Percentiles rank a stretch among this genome's conserved stretches.
These are phyloP conservation scores for Corydoras sp. DNA, from an alignment of 2,113 vertebrate genomes.

Conservation along the genomic window DNA sequence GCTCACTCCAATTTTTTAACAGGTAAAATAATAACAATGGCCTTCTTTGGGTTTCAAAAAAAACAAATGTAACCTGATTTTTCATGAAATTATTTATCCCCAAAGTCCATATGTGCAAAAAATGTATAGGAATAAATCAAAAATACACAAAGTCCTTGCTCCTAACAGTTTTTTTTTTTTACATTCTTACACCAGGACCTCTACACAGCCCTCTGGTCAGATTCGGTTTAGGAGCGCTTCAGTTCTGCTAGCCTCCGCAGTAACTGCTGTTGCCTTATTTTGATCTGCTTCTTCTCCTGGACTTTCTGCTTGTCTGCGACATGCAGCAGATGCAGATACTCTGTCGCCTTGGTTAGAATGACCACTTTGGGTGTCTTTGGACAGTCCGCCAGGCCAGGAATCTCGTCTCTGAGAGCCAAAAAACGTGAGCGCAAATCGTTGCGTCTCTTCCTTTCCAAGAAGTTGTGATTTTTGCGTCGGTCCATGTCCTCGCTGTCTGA, in stretches of 20 bases:
- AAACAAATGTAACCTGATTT: too few species aligned
- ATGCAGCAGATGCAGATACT: constrained; percentile 83
- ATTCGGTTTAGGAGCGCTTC: constrained; percentile 68
- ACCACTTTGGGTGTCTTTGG: constrained; percentile 93
- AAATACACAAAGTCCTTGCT: constrained; percentile 1
- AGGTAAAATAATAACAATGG: neutral
- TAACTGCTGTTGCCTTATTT: constrained; percentile 74
- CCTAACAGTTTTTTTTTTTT: too few species aligned
- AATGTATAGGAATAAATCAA: constrained; percentile 43
- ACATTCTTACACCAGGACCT: too few species aligned
- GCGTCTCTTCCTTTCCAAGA: constrained; percentile 85
- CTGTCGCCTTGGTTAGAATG: constrained; percentile 85
- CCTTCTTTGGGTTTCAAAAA: constrained; percentile 24
- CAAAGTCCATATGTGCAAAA: constrained; percentile 61
- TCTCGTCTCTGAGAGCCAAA: constrained; percentile 84
- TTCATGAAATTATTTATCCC: too few species aligned
- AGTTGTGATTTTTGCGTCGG: constrained; percentile 93
- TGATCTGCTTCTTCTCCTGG: constrained; percentile 81
- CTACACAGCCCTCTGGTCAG: too few species aligned
- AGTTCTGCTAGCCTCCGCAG: constrained; percentile 81
- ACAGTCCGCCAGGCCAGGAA: constrained; percentile 81
- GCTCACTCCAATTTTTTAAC: neutral
- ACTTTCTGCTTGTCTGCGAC: constrained; percentile 73
- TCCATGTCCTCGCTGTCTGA: constrained; percentile 89
- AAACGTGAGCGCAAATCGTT: constrained; percentile 91